Conservation (phyloP, 1,140 invertebrate species). For the Ephestia elutella region DNA sequence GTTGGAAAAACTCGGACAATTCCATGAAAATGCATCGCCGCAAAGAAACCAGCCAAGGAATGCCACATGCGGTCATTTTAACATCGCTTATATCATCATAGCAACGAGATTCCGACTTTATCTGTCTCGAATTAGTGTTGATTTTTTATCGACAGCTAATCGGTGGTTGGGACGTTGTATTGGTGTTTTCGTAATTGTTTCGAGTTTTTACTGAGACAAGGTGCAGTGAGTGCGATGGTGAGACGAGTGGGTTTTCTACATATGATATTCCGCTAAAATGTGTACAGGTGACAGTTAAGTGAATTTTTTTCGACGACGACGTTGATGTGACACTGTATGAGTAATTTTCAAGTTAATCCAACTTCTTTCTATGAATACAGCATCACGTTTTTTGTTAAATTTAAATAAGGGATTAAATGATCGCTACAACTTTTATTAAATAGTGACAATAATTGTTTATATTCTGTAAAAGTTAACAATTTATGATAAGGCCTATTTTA, state of each 20-base stretch:
- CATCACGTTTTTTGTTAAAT: background rate
- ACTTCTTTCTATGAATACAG: background rate
- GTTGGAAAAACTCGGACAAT: slow-evolving; percentile 68
- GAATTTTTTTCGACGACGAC: background rate
- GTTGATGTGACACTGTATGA: slow-evolving; percentile 4
- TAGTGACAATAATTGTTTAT: too few relatives aligned
- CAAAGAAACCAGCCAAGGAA: slow-evolving; percentile 64
- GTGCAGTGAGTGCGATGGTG: slow-evolving; percentile 48
- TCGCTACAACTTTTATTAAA: too few relatives aligned
- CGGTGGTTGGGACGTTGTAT: slow-evolving; percentile 51
- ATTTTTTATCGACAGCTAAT: slow-evolving; percentile 49
- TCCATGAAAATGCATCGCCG: slow-evolving; percentile 67
- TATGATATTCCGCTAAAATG: slow-evolving; percentile 14
- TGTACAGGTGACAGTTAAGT: slow-evolving; percentile 21
- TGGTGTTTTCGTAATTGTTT: slow-evolving; percentile 63
- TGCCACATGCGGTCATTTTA: slow-evolving; percentile 57
- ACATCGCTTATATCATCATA: slow-evolving; percentile 41
- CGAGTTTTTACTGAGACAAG: slow-evolving; percentile 68
- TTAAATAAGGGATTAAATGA: background rate
- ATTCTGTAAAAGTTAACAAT: too few relatives aligned
- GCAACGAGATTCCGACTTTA: slow-evolving; percentile 59
- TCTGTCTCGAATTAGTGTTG: slow-evolving; percentile 48
- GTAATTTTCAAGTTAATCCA: background rate
- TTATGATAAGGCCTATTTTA: too few relatives aligned
- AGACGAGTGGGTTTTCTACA: slow-evolving; percentile 12